These are phyloP conservation scores for Caradrina clavipalpis DNA, from an alignment of 2,888 invertebrate genomes.

Conservation along the genomic window DNA sequence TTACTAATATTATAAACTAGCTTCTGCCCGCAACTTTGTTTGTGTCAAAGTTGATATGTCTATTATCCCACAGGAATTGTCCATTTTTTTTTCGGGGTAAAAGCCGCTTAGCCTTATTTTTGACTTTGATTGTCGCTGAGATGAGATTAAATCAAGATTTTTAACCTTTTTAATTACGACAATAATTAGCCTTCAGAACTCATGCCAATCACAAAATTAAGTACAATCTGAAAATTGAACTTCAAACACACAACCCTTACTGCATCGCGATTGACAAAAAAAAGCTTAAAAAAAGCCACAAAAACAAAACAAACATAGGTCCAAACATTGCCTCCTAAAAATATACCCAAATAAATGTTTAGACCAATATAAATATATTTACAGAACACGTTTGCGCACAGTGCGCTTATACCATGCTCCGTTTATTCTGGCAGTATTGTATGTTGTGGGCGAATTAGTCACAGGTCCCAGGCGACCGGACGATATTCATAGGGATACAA, in stretches of 20 bases:
- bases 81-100: too few species aligned
- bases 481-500: constrained; percentile 67
- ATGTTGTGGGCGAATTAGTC: constrained; percentile 75
- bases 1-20: too few species aligned
- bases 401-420: constrained; percentile 54
- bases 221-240: background rate
- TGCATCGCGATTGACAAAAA: background rate
- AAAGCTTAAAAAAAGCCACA: background rate
- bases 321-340: constrained; percentile 29
- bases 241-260: background rate
- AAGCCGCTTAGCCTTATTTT: too few species aligned
- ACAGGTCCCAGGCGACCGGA: constrained; percentile 67
- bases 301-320: constrained; percentile 22
- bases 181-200: background rate
- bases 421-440: constrained; percentile 62
- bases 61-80: too few species aligned
- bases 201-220: background rate
- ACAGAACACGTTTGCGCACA: constrained; percentile 33
- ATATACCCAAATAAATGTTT: constrained; percentile 45
- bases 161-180: too few species aligned
- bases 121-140: too few species aligned
- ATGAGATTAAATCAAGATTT: too few species aligned
- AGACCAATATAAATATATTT: constrained; percentile 56
- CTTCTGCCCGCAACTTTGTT: too few species aligned
- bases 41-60: too few species aligned